phyloP scores from a whole-genome alignment of 2,113 vertebrate genomes.

The Poecile atricapillus region DNA sequence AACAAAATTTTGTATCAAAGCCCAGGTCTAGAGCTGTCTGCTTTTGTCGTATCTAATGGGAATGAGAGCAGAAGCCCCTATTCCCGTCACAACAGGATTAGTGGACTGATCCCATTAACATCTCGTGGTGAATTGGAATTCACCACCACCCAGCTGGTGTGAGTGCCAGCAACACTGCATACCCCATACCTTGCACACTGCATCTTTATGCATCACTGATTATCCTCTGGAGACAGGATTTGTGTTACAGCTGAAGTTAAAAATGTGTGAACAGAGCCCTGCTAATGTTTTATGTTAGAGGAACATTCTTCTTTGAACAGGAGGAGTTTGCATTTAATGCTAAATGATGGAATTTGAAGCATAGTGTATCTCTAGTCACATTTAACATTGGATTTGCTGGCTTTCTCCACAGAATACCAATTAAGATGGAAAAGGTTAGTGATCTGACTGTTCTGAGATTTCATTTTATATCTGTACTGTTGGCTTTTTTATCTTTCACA shows the following conservation, averaged over 20 bases:
- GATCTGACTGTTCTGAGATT: neutral
- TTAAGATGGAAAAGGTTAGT: constrained; percentile 6
- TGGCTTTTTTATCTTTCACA: constrained; percentile 34
- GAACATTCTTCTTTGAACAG: neutral
- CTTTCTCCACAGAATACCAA: neutral
- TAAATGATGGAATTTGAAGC: neutral
- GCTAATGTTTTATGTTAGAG: neutral
- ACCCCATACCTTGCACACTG: neutral
- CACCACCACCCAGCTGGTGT: neutral
- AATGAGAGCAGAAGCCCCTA: neutral
- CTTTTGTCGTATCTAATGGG: neutral
- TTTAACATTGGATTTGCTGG: neutral
- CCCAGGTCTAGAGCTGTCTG: neutral
- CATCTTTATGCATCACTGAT: neutral
- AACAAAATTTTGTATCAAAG: neutral
- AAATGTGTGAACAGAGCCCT: neutral
- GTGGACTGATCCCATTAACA: neutral
- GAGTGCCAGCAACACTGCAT: neutral
- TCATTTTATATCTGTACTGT: neutral
- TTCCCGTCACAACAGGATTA: neutral
- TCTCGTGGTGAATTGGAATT: neutral
- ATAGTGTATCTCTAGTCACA: neutral
- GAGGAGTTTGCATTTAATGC: neutral
- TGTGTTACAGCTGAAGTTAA: neutral
- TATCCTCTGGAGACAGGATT: neutral